Base-by-base conservation (phyloP, 2,797 vertebrate genomes). In the Vireo griseus region DNA sequence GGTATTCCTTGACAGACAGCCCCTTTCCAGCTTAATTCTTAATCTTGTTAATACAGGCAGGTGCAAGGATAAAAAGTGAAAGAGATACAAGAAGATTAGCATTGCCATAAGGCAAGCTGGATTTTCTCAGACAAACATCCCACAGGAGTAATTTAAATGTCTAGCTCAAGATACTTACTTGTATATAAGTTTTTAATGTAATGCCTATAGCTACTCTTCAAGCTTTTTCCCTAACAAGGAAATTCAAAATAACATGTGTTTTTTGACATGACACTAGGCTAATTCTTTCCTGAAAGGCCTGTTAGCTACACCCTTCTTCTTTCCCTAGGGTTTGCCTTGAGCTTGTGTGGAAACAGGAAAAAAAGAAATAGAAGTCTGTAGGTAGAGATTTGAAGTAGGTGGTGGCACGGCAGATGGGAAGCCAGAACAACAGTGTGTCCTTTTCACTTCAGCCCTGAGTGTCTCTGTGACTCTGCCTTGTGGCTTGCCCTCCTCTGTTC, bases 31-130 rank as follows among this genome's bases (percentile, higher is more conserved):
- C 45, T 84, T 96, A 93, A 89, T 86, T 94, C 90, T 81, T 96
- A 95, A 96, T 97, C 95, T 92, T 95, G 93, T 96, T 96, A 96
- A 89, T 50, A 35, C 59, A 82, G 54, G 81, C 82, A 95, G 85
- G 92, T 96, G 72, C 44, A 74, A 73, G 57, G 67, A 92, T 95
- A 88, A 82, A 82, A 93, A 91, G 95, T 94, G 87, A 94, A 96
- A 96, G 21, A 57, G 92, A 90, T 94, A 86, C 1, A 14, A 77
- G 88, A 71, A 85, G 95, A 97, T 96, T 82, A 97, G 66, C 63
- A 69, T 63, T 92, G 48, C 59, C 40, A 12, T 90, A 76, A 95
- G 87, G 48, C 75, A 81, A 61, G 42, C 59, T 78, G 61, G 59
- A 76, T 77, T 94, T 83, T 81, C 86, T 77, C 55, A 72, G 57